Base-by-base conservation (phyloP, 2,888 invertebrate genomes). In the Molorchus minor region DNA sequence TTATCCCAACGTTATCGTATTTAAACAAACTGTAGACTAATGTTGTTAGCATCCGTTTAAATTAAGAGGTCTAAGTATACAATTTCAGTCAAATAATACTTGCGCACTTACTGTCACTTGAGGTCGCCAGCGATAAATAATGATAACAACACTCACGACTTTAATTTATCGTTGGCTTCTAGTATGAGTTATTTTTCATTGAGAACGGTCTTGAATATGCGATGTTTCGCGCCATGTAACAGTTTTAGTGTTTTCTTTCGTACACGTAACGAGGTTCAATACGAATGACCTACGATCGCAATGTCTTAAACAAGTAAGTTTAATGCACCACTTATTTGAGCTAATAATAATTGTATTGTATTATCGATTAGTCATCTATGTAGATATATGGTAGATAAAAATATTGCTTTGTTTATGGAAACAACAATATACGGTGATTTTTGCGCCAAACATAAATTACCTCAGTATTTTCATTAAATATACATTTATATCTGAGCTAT, bases 41-140 rank as follows among this genome's bases (percentile, higher is more conserved):
- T n/a, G n/a, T n/a, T n/a, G n/a, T n/a, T n/a, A n/a, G n/a, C n/a
- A n/a, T n/a, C n/a, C n/a, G n/a, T n/a, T n/a, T n/a, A n/a, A n/a
- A n/a, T n/a, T n/a, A n/a, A n/a, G n/a, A n/a, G n/a, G n/a, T n/a
- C n/a, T n/a, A n/a, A n/a, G n/a, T n/a, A n/a, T n/a, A n/a, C n/a
- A 7, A 33, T 33, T 33, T 3, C 12, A 33, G 33, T 10, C 33
- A 33, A 33, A 33, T 25, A 25, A 25, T 30, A 12, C 29, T 40
- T 30, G 41, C 13, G 43, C 38, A 58, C 44, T 30, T 33, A 10
- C 46, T 58, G 60, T 56, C 53, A 53, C 63, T 59, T 56, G 62
- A 63, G 65, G 65, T 66, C 65, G 60, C n/a, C 58, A 15, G 60
- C 59, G 63, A 66, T 66, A 66, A 65, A 52, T 46, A 33, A 46